Evolutionary conservation across 2,797 vertebrate species (phyloP), one percentile per base, ranked within the genome.

Genomic region (Aselliscus stoliczkanus): DNA sequence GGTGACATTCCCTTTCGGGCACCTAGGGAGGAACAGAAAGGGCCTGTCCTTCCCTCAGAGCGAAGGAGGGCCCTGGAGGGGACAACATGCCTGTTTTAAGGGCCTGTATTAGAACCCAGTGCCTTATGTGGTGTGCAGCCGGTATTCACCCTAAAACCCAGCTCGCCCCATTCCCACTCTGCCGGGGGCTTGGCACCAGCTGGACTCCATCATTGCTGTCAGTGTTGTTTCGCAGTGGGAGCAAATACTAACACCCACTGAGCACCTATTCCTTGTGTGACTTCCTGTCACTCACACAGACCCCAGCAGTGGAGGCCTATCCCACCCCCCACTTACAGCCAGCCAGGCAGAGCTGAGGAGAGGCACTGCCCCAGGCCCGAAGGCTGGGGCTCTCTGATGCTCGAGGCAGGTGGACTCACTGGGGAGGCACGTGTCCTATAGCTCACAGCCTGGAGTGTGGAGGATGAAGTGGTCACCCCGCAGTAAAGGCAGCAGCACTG

Each of bases 371-470:
- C n/a, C 13, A 1, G 7, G 34, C 34, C 52, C 52, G 50, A 20
- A 54, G 52, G 52, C 47, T 50, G 52, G 52, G 52, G 17, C 18
- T 42, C 52, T 18, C 2, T 21, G 52, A 5, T 54, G 52, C 52
- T 54, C 52, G 58, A 64, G 2, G 60, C 23, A 5, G 50, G 60
- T 60, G 60, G 60, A 31, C 25, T 31, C 42, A 21, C 17, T 23
- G 4, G 0, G 21, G n/a, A 7, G 54, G 18, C n/a, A 6, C 34
- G 52, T 2, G 23, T 31, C 37, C 29, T 10, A 7, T 5, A 4
- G 20, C 10, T 15, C 31, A 44, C 29, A 47, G 70, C 15, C 20
- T 14, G 44, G 52, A 64, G 1, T 0, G 1, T 17, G 23, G 13
- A 44, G n/a, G 52, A 3, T 0, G 52, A 21, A 31, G 4, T 5